Evolutionary conservation across 2,888 invertebrate genomes (phyloP), one percentile per base, ranked within the genome.

Genomic region (Piscicola geometra): DNA sequence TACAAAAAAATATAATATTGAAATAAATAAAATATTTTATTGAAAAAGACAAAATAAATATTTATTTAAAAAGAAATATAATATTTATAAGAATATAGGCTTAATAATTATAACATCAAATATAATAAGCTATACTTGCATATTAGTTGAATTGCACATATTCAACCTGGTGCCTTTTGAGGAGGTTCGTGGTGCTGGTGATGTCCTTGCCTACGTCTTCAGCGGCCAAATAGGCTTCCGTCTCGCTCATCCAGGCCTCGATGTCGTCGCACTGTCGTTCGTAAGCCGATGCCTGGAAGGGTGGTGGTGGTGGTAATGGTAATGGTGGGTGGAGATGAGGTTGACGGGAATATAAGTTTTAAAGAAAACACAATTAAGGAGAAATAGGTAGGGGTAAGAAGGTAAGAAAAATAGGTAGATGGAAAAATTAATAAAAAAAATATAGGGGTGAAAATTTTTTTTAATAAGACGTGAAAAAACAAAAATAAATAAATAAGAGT

Each of bases 261-360:
- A 97, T 91, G 86, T 98, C 97, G 81, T 96, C 96, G 75, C 97
- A 86, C 0, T 92, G 92, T 5, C 96, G 89, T 80, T 91, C 90
- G 84, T 93, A 95, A 68, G 93, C 88, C 21, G 94, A 85, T 0
- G 94, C 95, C 85, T 94, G 73, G 5, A 50, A 71, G 36, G 15
- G 32, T 32, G 25, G 1, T 50, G 30, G 41, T 32, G 41, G 25
- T 30, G 21, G 15, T 15, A 71, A 41, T 41, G 3, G 30, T 47
- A 41, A 64, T 28, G 28, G 21, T 64, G 30, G 64, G 30, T 21
- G 30, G n/a, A 12, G 30, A 69, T 33, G 32, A 69, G 3, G 64
- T 3, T 64, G 30, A 12, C 9, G 30, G 33, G 5, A 28, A 33
- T 69, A 67, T 25, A 67, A 67, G 25, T 28, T 21, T 21, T 28